Conservation (phyloP, 2,113 vertebrate species). For the Atherinomorus stipes region DNA sequence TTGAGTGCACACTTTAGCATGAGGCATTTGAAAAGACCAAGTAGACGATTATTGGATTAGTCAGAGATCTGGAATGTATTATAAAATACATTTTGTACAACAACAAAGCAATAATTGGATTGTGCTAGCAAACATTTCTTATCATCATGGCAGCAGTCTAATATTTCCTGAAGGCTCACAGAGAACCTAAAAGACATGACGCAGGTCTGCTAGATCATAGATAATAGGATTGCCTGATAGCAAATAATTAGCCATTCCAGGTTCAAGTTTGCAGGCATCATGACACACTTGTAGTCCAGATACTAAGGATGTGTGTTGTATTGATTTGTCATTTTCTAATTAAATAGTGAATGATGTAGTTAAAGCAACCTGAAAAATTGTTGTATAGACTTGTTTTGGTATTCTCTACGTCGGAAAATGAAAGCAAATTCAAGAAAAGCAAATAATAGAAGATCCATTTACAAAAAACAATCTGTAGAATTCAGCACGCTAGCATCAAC, state of each 20-base stretch:
- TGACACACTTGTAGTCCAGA: not conserved
- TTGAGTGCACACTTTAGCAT: conserved; percentile 16
- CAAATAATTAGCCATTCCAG: not conserved
- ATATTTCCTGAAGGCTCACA: conserved; percentile 40
- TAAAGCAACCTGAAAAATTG: too few relatives aligned
- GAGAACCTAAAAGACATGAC: not conserved
- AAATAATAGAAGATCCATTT: too few relatives aligned
- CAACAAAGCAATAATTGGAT: conserved; percentile 42
- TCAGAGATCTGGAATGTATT: conserved; percentile 29
- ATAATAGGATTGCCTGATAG: not conserved
- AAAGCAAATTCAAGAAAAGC: too few relatives aligned
- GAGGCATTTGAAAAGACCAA: conserved; percentile 14
- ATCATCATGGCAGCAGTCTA: conserved; percentile 12
- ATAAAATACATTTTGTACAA: conserved; percentile 39
- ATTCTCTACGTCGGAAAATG: too few relatives aligned
- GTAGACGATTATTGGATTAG: conserved; percentile 34
- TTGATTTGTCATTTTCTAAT: not conserved
- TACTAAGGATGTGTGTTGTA: not conserved
- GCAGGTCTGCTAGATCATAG: conserved; percentile 1
- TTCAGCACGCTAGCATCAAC: too few relatives aligned
- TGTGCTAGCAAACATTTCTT: conserved; percentile 7
- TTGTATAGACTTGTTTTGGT: too few relatives aligned
- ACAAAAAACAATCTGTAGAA: too few relatives aligned
- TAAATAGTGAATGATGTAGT: too few relatives aligned
- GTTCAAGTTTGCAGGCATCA: conserved; percentile 3